Evolutionary conservation across 2,888 invertebrate species (phyloP).

Genomic region (Idaea straminata): DNA sequence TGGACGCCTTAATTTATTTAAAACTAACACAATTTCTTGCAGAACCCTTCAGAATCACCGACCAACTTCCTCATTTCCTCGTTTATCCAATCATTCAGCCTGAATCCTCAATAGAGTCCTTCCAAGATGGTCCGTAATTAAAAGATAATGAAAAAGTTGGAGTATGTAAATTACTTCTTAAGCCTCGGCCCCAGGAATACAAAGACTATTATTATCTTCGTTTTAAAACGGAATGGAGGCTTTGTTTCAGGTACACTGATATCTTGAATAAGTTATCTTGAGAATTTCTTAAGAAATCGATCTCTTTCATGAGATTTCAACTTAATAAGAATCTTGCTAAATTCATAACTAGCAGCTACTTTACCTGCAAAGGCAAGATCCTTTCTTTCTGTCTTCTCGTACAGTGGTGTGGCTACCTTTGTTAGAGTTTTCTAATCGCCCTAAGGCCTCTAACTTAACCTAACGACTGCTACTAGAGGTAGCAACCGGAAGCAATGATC

Average conservation of each 20-base stretch:
- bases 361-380: too few relatives aligned
- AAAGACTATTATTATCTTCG: constrained; percentile 27
- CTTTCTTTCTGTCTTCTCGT: too few relatives aligned
- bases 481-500: too few relatives aligned
- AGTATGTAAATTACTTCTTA: constrained; percentile 60
- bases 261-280: constrained; percentile 2
- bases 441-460: too few relatives aligned
- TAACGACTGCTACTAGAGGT: too few relatives aligned
- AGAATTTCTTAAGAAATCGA: not conserved
- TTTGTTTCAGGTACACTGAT: constrained; percentile 5
- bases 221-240: not conserved
- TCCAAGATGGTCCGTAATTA: constrained; percentile 54
- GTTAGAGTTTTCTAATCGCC: too few relatives aligned
- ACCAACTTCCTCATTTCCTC: not conserved
- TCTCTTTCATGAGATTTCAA: not conserved
- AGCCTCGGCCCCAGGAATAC: constrained; percentile 32
- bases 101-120: constrained; percentile 33
- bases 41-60: not conserved
- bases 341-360: too few relatives aligned
- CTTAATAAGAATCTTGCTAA: not conserved
- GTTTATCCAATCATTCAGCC: constrained; percentile 27
- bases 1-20: not conserved
- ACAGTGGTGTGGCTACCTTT: too few relatives aligned
- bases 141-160: constrained; percentile 64
- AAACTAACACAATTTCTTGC: not conserved